Evolutionary conservation across 2,888 invertebrate species (phyloP).

Genomic region (Gandaritis pyraliata): DNA sequence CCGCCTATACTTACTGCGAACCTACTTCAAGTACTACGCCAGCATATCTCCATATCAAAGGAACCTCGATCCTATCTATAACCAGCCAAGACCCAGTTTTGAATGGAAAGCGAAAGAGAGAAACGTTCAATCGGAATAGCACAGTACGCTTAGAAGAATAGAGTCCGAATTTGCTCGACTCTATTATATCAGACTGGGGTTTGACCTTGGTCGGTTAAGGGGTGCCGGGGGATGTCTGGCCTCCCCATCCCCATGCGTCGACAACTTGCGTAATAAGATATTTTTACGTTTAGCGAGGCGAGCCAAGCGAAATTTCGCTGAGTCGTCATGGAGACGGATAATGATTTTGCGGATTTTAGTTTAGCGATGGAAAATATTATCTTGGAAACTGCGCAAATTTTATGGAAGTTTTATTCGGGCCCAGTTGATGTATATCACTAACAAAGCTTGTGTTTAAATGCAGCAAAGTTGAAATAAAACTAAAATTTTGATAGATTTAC

Average conservation of each 20-base stretch:
- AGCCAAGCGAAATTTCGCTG: slow-evolving; percentile 51
- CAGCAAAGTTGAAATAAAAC: no score
- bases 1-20: slow-evolving; percentile 52
- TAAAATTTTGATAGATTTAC: no score
- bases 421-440: no score
- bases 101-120: slow-evolving; percentile 34
- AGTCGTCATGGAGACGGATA: slow-evolving; percentile 52
- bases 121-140: slow-evolving; percentile 40
- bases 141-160: slow-evolving; percentile 38
- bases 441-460: no score
- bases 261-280: slow-evolving; percentile 74
- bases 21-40: slow-evolving; percentile 53
- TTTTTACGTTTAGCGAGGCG: slow-evolving; percentile 62
- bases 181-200: slow-evolving; percentile 49
- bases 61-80: slow-evolving; percentile 47
- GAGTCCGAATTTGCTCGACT: slow-evolving; percentile 46
- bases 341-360: slow-evolving; percentile 46
- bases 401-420: slow-evolving; percentile 17
- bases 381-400: slow-evolving; percentile 34
- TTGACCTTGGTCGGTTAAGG: slow-evolving; percentile 73
- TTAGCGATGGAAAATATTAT: slow-evolving; percentile 25
- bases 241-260: slow-evolving; percentile 62
- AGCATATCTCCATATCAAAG: slow-evolving; percentile 38
- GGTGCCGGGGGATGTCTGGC: slow-evolving; percentile 66
- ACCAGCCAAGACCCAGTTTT: slow-evolving; percentile 41